These are phyloP conservation scores for Phylloscopus trochiloides DNA, from an alignment of 2,113 vertebrate species.

Conservation along the genomic window DNA sequence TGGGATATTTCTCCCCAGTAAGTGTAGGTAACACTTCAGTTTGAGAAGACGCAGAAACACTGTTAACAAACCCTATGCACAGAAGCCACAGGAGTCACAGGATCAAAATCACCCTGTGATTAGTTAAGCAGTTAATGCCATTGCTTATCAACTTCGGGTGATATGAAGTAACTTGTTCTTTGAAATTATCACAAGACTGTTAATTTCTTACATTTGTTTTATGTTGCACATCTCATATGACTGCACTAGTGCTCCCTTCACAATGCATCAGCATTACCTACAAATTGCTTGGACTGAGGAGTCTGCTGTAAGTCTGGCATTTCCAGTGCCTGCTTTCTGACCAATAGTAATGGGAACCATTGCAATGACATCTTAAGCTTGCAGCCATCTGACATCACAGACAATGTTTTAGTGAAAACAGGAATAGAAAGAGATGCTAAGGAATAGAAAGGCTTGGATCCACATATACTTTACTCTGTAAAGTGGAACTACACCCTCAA, in stretches of 20 bases:
- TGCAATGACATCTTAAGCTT: background rate
- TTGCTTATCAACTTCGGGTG: background rate
- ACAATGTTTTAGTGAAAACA: background rate
- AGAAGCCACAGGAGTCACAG: background rate
- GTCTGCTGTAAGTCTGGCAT: background rate
- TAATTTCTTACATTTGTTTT: background rate
- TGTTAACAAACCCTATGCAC: background rate
- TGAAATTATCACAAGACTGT: background rate
- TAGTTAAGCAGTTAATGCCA: background rate
- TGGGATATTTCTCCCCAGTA: rapidly evolving
- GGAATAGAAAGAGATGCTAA: background rate
- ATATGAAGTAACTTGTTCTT: background rate
- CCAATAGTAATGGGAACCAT: background rate
- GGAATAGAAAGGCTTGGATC: background rate
- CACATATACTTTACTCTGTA: background rate
- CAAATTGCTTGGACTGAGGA: background rate
- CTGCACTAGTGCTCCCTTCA: background rate
- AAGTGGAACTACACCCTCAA: background rate
- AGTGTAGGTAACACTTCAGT: background rate
- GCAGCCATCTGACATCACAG: rapidly evolving
- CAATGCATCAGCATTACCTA: background rate
- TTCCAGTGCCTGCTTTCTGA: rapidly evolving
- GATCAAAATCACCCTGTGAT: background rate
- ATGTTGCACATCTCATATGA: rapidly evolving
- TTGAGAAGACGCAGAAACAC: background rate